A percentile compares a stretch with the other conserved stretches of the same genome.
These are phyloP conservation scores for Euproctis similis DNA, from an alignment of 2,888 invertebrate genomes.

Conservation along the genomic window DNA sequence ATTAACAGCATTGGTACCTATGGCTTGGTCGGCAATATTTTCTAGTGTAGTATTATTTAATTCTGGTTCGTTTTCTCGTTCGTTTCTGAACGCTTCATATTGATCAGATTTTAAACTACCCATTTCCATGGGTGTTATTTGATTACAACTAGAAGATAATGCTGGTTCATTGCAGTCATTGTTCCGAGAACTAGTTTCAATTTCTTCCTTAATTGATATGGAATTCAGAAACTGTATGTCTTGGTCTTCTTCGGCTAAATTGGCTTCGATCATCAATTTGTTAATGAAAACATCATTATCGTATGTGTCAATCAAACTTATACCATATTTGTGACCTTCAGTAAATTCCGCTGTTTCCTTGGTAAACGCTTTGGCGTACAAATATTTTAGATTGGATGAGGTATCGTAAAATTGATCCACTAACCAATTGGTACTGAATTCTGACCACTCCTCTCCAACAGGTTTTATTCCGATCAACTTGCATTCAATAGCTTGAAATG, in stretches of 20 bases:
- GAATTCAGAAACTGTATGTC: conserved; percentile 40
- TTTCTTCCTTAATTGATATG: conserved; percentile 10
- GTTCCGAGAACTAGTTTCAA: background rate
- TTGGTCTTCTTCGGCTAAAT: conserved; percentile 50
- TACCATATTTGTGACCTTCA: conserved; percentile 63
- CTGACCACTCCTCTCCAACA: conserved; percentile 62
- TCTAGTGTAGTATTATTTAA: too few relatives aligned
- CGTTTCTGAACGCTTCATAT: too few relatives aligned
- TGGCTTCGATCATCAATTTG: conserved; percentile 61
- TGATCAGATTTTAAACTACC: too few relatives aligned
- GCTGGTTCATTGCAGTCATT: background rate
- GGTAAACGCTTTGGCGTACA: conserved; percentile 57
- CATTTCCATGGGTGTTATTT: background rate
- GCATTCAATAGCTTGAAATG: conserved; percentile 81
- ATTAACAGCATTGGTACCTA: too few relatives aligned
- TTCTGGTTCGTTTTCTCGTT: too few relatives aligned
- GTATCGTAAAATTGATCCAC: conserved; percentile 55
- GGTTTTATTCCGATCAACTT: conserved; percentile 71
- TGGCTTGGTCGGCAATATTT: too few relatives aligned
- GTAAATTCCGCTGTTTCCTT: conserved; percentile 49
- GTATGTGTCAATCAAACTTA: conserved; percentile 65
- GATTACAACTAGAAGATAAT: too few relatives aligned
- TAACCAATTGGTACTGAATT: conserved; percentile 69
- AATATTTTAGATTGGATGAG: conserved; percentile 45
- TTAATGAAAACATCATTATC: conserved; percentile 62